Conservation (phyloP, 2,797 vertebrate genomes). For the Betta splendens region DNA sequence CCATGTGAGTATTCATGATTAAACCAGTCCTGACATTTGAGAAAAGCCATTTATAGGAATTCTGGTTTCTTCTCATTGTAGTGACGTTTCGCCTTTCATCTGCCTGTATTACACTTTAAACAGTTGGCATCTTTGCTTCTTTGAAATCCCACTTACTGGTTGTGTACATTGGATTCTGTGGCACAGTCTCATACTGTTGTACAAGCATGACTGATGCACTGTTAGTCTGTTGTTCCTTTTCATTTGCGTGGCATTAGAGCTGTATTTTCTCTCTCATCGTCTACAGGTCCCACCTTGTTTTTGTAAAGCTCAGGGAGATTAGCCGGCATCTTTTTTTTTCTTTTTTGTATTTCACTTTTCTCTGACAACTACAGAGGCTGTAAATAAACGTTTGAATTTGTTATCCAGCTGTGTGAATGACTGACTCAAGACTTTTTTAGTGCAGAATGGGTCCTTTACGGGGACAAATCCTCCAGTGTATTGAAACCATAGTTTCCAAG, state of each 20-base stretch:
- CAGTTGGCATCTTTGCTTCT: slow-evolving; percentile 14
- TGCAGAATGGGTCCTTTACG: slow-evolving; percentile 13
- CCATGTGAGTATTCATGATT: slow-evolving; percentile 13
- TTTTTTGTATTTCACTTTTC: slow-evolving; percentile 84
- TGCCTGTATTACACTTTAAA: slow-evolving; percentile 21
- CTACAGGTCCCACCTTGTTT: slow-evolving; percentile 87
- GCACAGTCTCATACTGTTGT: slow-evolving; percentile 43
- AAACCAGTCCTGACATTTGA: slow-evolving; percentile 17
- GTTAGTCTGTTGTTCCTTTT: slow-evolving; percentile 47
- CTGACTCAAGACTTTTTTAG: slow-evolving; percentile 13
- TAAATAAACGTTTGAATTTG: slow-evolving; percentile 99
- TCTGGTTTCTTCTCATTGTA: slow-evolving; percentile 16
- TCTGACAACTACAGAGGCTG: slow-evolving; percentile 91
- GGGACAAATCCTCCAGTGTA: slow-evolving; percentile 22
- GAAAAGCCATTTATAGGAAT: slow-evolving; percentile 23
- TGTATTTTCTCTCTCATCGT: slow-evolving; percentile 73
- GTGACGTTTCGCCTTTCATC: slow-evolving; percentile 18
- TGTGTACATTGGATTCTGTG: slow-evolving; percentile 29
- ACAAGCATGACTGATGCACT: slow-evolving; percentile 45
- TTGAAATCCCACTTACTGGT: slow-evolving; percentile 19
- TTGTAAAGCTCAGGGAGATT: slow-evolving; percentile 99
- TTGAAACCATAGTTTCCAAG: slow-evolving; percentile 39
- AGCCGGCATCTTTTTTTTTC: slow-evolving; percentile 84
- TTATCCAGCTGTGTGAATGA: slow-evolving; percentile 80
- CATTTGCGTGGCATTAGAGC: slow-evolving; percentile 69